These are phyloP conservation scores for Amphipyra berbera DNA, from an alignment of 2,888 invertebrate species.

Conservation along the genomic window DNA sequence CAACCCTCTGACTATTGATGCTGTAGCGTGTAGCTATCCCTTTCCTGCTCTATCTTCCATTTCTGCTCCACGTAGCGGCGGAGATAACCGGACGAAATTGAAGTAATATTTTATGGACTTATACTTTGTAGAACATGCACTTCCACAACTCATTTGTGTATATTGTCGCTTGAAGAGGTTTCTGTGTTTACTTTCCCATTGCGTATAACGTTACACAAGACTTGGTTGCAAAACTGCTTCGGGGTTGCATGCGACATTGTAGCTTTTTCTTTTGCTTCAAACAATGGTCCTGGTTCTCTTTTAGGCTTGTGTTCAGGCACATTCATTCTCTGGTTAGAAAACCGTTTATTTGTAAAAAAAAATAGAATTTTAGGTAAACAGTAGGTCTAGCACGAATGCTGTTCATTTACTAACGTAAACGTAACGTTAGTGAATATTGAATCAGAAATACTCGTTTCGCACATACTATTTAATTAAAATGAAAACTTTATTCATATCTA, in stretches of 20 bases:
- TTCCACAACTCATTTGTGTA: slow-evolving; percentile 55
- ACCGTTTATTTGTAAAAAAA: too few species aligned
- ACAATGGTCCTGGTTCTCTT: slow-evolving; percentile 18
- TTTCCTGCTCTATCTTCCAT: slow-evolving; percentile 54
- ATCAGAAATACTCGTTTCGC: too few species aligned
- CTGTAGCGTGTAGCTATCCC: slow-evolving; percentile 58
- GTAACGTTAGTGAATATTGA: too few species aligned
- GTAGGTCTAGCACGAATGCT: too few species aligned
- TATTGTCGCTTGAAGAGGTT: slow-evolving; percentile 46
- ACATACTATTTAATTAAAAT: too few species aligned
- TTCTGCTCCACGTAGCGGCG: slow-evolving; percentile 36
- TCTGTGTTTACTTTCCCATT: slow-evolving; percentile 45
- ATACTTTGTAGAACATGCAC: slow-evolving; percentile 50
- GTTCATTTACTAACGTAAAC: too few species aligned
- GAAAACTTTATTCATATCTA: too few species aligned
- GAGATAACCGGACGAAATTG: slow-evolving; percentile 46
- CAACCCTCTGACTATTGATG: slow-evolving; percentile 56
- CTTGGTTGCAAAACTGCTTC: slow-evolving; percentile 45
- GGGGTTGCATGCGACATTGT: slow-evolving; percentile 40
- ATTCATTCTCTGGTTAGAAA: too few species aligned
- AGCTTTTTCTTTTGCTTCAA: slow-evolving; percentile 39
- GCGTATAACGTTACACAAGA: slow-evolving; percentile 48
- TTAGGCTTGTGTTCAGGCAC: too few species aligned
- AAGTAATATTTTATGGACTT: slow-evolving; percentile 53
- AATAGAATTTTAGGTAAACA: too few species aligned